Base-by-base conservation (phyloP, 1,140 invertebrate species). In the Zaprionus lachaisei region DNA sequence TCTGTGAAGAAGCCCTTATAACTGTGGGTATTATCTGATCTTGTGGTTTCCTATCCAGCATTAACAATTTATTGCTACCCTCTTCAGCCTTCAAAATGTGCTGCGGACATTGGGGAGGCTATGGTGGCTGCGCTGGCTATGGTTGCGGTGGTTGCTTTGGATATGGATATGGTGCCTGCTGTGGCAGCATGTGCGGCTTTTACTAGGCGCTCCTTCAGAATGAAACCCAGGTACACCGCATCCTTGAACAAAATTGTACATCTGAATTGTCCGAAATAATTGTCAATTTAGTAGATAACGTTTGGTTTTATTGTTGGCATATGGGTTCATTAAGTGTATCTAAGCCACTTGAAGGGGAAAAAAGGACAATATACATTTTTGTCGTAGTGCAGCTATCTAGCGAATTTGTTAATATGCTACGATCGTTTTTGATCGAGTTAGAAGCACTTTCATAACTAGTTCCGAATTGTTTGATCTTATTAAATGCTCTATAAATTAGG, bases 31-130 rank as follows among this genome's bases (percentile, higher is more conserved):
- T 26, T 17, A 4, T 3, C 0, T 9, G 1, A 17, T 2, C 41
- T 47, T 17, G 14, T 47, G 41, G n/a, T 9, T 47, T 44, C 6
- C 0, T 7, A 2, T 5, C 6, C 12, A 58, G 4, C 37, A 22
- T 41, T 49, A 22, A 20, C 4, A 1, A 4, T 22, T 1, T 12
- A 12, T 22, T 11, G 14, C 3, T 51, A 1, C 11, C 4, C 47
- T 24, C 4, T 14, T 22, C 5, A 51, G 47, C 41, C 7, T 1
- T 47, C 11, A 62, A 49, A 1, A 62, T 62, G 60, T 47, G 60
- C 60, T 62, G 58, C 17, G 56, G 56, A 58, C 56, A 26, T 20
- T 61, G 28, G 38, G 58, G 57, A 15, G 57, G 57, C 14, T 60
- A 37, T 60, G 57, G 57, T 2, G 28, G 56, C 57, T 60, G 57